Evolutionary conservation across 2,797 vertebrate species (phyloP).

Genomic region (Aythya fuligula): DNA sequence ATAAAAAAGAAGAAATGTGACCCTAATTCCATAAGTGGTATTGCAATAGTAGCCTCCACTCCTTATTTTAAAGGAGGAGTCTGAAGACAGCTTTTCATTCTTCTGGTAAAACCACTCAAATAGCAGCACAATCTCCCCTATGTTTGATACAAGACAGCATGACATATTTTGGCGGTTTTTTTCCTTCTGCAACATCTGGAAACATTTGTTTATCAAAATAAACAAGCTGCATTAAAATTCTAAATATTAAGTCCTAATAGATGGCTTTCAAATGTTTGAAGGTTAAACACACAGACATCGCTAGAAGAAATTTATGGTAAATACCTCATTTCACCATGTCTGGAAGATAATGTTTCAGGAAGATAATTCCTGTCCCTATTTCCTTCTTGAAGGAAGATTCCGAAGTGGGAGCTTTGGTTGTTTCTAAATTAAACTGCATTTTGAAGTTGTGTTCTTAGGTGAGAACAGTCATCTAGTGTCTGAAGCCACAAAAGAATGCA

Average conservation of each 20-base stretch:
- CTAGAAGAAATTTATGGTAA: background rate
- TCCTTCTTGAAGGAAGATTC: background rate
- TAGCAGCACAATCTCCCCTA: background rate
- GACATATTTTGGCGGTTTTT: background rate
- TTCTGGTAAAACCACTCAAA: background rate
- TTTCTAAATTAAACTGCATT: background rate
- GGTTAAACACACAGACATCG: background rate
- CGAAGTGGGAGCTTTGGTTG: background rate
- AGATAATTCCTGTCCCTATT: background rate
- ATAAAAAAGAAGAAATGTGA: background rate
- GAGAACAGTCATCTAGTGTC: background rate
- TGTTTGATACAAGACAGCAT: background rate
- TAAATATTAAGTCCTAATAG: background rate
- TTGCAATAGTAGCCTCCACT: background rate
- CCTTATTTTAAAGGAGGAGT: background rate
- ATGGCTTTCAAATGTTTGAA: background rate
- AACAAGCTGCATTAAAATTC: background rate
- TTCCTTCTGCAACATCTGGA: background rate
- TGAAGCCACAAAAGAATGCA: background rate
- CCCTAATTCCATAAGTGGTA: accelerated
- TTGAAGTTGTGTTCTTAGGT: background rate
- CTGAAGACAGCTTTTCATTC: background rate
- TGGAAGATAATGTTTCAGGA: background rate
- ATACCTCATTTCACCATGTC: background rate
- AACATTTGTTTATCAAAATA: background rate